A percentile compares a stretch with the other conserved stretches of the same genome.
These are phyloP conservation scores for Gallinago stenura DNA, from an alignment of 2,797 vertebrate genomes.

Conservation along the genomic window DNA sequence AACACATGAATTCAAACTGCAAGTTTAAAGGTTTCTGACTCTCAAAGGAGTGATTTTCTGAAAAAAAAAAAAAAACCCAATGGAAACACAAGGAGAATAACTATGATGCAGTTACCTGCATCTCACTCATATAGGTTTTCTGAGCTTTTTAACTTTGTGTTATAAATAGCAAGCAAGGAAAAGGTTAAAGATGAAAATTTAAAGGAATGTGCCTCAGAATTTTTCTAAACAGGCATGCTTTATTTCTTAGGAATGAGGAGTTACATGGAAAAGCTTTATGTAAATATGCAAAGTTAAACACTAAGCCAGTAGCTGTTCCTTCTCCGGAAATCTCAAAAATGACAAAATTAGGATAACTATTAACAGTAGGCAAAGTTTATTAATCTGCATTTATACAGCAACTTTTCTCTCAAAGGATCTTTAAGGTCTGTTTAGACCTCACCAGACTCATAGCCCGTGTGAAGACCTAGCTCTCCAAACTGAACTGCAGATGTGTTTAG, in stretches of 20 bases:
- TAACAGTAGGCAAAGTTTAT: not conserved
- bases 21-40: not conserved
- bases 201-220: not conserved
- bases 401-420: not conserved
- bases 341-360: not conserved
- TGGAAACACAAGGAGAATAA: not conserved
- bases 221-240: slow-evolving; percentile 28
- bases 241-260: slow-evolving; percentile 18
- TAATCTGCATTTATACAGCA: not conserved
- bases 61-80: not conserved
- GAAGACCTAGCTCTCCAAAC: not conserved
- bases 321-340: not conserved
- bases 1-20: not conserved
- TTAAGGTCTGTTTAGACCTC: not conserved
- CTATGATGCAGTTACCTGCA: not conserved
- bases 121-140: not conserved
- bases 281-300: slow-evolving; percentile 5
- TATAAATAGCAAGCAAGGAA: slow-evolving; percentile 14
- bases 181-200: slow-evolving; percentile 27
- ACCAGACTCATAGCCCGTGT: not conserved
- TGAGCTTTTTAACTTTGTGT: not conserved
- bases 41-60: not conserved
- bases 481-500: not conserved
- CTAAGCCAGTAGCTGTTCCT: not conserved
- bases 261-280: not conserved